phyloP scores from a whole-genome alignment of 2,888 invertebrate species.

The Hemithea aestivaria region DNA sequence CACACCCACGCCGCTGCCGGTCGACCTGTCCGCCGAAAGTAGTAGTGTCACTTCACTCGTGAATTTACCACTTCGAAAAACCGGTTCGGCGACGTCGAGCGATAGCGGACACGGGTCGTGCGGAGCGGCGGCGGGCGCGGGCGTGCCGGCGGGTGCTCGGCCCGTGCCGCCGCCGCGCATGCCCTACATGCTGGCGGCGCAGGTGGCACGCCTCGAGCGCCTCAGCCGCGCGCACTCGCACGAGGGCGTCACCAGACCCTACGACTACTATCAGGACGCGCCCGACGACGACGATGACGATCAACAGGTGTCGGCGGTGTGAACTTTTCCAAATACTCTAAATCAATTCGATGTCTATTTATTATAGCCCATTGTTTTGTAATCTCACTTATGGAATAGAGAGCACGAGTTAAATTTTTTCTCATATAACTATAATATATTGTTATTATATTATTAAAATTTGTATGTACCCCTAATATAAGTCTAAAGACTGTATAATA shows the following conservation, averaged over 20 bases:
- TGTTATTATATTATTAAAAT: conserved; percentile 48
- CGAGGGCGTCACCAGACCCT: conserved; percentile 89
- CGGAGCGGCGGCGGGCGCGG: conserved; percentile 34
- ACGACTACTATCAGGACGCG: conserved; percentile 81
- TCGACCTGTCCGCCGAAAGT: conserved; percentile 95
- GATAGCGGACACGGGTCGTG: conserved; percentile 94
- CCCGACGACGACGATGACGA: conserved; percentile 76
- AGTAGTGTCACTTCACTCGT: conserved; percentile 96
- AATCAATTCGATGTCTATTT: conserved; percentile 62
- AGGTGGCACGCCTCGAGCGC: conserved; percentile 90
- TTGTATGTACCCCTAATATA: conserved; percentile 73
- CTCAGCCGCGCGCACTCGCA: conserved; percentile 91
- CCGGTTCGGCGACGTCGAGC: conserved; percentile 94
- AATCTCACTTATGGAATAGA: conserved; percentile 75
- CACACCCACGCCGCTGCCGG: conserved; percentile 90
- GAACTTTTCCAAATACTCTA: conserved; percentile 57
- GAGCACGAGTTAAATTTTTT: conserved; percentile 70
- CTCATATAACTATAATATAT: conserved; percentile 36
- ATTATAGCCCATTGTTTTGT: conserved; percentile 68
- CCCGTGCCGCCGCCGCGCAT: conserved; percentile 84
- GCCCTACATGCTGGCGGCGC: conserved; percentile 91
- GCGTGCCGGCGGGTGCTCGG: too few species aligned
- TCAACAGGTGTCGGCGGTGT: conserved; percentile 76
- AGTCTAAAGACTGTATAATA: conserved; percentile 79
- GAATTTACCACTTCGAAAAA: conserved; percentile 92